Base-by-base conservation (phyloP, 1,140 invertebrate species). In the Bilobella aurantiaca region DNA sequence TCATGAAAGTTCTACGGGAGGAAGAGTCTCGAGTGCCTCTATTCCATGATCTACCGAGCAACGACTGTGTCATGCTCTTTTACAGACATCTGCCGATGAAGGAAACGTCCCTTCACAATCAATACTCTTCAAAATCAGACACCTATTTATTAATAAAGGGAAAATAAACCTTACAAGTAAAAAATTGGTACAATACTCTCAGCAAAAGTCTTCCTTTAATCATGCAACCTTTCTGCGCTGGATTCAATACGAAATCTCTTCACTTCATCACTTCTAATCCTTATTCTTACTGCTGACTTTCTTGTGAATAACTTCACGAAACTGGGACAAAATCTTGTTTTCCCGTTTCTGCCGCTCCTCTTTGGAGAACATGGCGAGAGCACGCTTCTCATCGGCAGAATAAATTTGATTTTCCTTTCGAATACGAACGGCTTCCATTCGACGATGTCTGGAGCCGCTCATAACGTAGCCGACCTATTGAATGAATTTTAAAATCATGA, bases 321-420 rank as follows among this genome's bases (percentile, higher is more conserved):
- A 97, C 76, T 98, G 95, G 58, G 90, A 86, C 28, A 99, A 81
- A 75, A 99, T 98, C 74, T 93, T 89, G 76, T 91, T 93, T 80
- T 99, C 96, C 58, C 95, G 81, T 77, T 98, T 98, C 69, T 90
- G 85, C 70, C 96, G 81, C 80, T 98, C 95, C 79, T 98, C 96
- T 79, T 96, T 93, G 76, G 94, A 97, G 77, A 99, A 99, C 85
- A 95, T 96, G 1, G 92, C 93, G 60, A 99, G 80, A 8, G 96
- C 93, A 72, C 96, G 82, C 77, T 99, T 99, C 77, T 99, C 97
- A 79, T 99, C 97, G 1, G 96, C 97, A 25, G 93, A 96, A 81
- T 99, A 98, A 77, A 99, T 96, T 81, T 99, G 94, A 82, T 99
- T 99, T 81, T 99, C 97, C 77, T 99, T 99, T 71, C 97, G 84